phyloP scores from a whole-genome alignment of 1,140 invertebrate genomes.

The Meloidogyne chitwoodi region DNA sequence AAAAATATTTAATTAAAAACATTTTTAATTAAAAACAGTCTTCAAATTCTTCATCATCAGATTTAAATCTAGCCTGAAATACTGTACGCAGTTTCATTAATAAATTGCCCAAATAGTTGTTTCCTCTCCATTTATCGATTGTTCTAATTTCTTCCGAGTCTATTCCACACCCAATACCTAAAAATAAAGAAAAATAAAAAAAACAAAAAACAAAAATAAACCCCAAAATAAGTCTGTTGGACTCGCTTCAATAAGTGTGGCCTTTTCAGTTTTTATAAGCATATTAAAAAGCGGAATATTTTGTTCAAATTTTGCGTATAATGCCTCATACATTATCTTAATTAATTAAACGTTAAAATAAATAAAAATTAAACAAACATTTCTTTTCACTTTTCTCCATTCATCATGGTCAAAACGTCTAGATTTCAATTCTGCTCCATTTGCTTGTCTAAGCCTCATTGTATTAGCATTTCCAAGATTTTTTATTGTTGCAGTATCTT shows the following conservation, averaged over 20 bases:
- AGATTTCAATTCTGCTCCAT: neutral
- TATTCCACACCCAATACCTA: slow-evolving; percentile 2
- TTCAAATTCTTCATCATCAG: neutral
- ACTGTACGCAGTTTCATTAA: neutral
- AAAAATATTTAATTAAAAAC: too few species aligned
- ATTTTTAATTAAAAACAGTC: neutral
- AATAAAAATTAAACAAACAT: slow-evolving; percentile 5
- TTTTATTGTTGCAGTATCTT: neutral
- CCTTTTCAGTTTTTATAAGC: neutral
- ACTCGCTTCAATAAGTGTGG: slow-evolving; percentile 1
- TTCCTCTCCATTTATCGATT: neutral
- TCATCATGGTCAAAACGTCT: slow-evolving; percentile 13
- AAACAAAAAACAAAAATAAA: neutral
- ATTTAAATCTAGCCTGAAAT: neutral
- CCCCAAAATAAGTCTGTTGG: slow-evolving; percentile 15
- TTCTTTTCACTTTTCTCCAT: neutral
- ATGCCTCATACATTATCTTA: slow-evolving; percentile 1
- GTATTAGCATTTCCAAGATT: slow-evolving; percentile 1
- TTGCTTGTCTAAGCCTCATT: neutral
- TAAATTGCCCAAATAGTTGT: neutral
- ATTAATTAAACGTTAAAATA: neutral
- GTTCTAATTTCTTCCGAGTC: neutral
- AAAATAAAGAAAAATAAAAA: neutral
- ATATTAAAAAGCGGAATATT: neutral
- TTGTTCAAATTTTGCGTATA: slow-evolving; percentile 3